Conservation (phyloP, 2,888 invertebrate species). For the Zonitis immaculata region DNA sequence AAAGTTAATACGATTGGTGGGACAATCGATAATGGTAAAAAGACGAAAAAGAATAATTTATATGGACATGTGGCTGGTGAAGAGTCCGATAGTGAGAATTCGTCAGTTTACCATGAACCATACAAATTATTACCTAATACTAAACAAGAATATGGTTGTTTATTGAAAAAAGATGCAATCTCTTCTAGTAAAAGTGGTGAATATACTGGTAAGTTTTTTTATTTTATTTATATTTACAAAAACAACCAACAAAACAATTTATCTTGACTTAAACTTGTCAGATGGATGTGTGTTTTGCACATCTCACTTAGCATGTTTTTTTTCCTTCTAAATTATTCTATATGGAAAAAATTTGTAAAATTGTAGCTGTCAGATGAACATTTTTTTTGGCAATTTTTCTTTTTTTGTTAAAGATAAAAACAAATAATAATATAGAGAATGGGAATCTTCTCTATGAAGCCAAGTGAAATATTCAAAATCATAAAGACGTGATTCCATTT, state of each 20-base stretch:
- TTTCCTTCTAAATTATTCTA: too few relatives aligned
- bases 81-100: conserved; percentile 55
- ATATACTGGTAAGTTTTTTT: conserved; percentile 48
- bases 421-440: too few relatives aligned
- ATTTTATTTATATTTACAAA: too few relatives aligned
- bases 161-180: conserved; percentile 51
- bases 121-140: conserved; percentile 52
- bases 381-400: too few relatives aligned
- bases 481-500: conserved; percentile 32
- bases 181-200: conserved; percentile 53
- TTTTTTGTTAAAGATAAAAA: too few relatives aligned
- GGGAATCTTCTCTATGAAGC: conserved; percentile 31
- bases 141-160: conserved; percentile 52
- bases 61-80: conserved; percentile 51
- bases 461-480: conserved; percentile 24
- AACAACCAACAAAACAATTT: too few relatives aligned
- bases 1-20: conserved; percentile 41
- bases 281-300: conserved; percentile 29
- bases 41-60: conserved; percentile 45
- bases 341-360: too few relatives aligned
- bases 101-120: conserved; percentile 55
- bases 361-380: too few relatives aligned
- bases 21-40: conserved; percentile 43
- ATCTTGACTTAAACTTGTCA: conserved; percentile 11
- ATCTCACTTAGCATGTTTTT: conserved; percentile 32